A percentile compares a stretch with the other conserved stretches of the same genome.
Conservation (phyloP, 2,888 invertebrate species). For the Nemurella pictetii region DNA sequence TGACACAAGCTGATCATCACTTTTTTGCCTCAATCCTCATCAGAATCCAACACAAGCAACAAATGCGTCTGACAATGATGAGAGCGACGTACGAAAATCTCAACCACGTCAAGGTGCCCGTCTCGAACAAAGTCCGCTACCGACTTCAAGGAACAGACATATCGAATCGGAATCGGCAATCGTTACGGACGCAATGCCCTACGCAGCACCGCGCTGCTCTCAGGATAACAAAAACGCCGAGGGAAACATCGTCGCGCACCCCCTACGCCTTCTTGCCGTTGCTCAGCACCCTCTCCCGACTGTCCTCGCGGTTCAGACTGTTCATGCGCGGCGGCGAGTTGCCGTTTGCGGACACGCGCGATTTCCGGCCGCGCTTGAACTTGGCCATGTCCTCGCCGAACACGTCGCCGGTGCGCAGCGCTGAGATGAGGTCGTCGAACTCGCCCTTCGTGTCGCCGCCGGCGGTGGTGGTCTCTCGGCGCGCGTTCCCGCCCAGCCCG, state of each 20-base stretch:
- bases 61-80: too few relatives aligned
- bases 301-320: slow-evolving; percentile 67
- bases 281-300: slow-evolving; percentile 59
- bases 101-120: too few relatives aligned
- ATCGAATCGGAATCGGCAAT: not conserved
- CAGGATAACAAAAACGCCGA: not conserved
- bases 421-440: slow-evolving; percentile 95
- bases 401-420: slow-evolving; percentile 90
- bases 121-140: too few relatives aligned
- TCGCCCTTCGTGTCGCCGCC: slow-evolving; percentile 73
- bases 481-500: slow-evolving; percentile 52
- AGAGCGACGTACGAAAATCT: too few relatives aligned
- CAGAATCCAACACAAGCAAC: too few relatives aligned
- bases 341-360: slow-evolving; percentile 57
- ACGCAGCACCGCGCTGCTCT: not conserved
- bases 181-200: not conserved
- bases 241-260: not conserved
- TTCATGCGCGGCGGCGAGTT: slow-evolving; percentile 66
- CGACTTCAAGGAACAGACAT: not conserved
- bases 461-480: slow-evolving; percentile 47
- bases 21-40: too few relatives aligned
- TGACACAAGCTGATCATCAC: too few relatives aligned
- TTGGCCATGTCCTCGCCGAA: slow-evolving; percentile 96
- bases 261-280: slow-evolving; percentile 35
- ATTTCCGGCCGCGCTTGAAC: slow-evolving; percentile 76